phyloP scores from a whole-genome alignment of 2,888 invertebrate genomes.

The Zaprionus lineosus region DNA sequence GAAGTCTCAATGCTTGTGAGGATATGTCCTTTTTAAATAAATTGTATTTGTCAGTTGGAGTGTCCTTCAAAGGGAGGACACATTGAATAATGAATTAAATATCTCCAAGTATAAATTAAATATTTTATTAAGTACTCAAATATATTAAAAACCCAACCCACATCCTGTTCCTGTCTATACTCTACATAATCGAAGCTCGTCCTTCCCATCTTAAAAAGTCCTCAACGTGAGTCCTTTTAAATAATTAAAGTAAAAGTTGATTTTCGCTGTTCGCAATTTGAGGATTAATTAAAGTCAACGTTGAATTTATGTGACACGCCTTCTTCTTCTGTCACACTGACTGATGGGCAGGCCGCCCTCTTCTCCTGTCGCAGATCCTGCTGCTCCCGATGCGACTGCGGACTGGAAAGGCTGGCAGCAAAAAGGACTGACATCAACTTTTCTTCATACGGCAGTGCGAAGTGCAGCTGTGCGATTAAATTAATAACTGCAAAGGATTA shows the following conservation, averaged over 20 bases:
- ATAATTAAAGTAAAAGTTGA: slow-evolving; percentile 52
- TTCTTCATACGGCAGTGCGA: slow-evolving; percentile 12
- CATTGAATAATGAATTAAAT: too few species aligned
- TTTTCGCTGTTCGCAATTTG: slow-evolving; percentile 34
- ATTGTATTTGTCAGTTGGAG: too few species aligned
- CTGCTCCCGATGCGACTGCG: background rate
- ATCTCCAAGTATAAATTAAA: too few species aligned
- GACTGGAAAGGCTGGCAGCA: slow-evolving; percentile 26
- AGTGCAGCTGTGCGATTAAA: slow-evolving; percentile 76
- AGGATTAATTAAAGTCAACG: slow-evolving; percentile 67
- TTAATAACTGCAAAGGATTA: slow-evolving; percentile 76
- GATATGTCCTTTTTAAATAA: too few species aligned
- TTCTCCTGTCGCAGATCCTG: background rate
- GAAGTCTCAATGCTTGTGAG: too few species aligned
- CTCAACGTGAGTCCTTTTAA: slow-evolving; percentile 37
- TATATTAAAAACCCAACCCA: too few species aligned
- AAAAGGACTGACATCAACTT: slow-evolving; percentile 46
- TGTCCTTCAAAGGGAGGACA: too few species aligned
- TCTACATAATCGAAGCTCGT: too few species aligned
- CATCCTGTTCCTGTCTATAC: too few species aligned
- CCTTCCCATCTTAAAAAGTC: too few species aligned
- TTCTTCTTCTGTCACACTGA: slow-evolving; percentile 53
- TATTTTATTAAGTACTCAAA: too few species aligned
- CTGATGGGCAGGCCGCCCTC: slow-evolving; percentile 11
- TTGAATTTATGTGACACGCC: slow-evolving; percentile 62